Evolutionary conservation across 2,113 vertebrate species (phyloP), one percentile per base, ranked within the genome.

Genomic region (Channa argus): DNA sequence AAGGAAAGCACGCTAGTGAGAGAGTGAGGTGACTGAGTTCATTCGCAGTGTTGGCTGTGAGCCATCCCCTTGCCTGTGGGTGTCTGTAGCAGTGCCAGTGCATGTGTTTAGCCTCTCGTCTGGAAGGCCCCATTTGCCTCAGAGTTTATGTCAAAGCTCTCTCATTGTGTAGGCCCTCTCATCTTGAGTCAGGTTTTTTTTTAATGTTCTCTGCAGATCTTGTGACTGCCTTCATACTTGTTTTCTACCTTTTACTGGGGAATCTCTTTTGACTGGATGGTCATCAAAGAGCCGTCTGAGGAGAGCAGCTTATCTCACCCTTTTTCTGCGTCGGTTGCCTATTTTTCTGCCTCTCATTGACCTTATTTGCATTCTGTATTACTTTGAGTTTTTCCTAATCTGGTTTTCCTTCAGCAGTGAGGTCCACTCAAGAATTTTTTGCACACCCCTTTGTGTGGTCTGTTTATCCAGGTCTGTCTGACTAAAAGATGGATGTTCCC

Each of bases 31-130:
- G 91, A 95, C 79, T 60, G 92, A 87, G 94, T 95, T 94, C 93
- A 90, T 93, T 88, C 70, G 36, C 81, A 74, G 78, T 64, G 37
- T 83, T 94, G 94, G 94, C 92, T 79, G 74, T 3, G 64, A 74
- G 89, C 93, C 92, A 93, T 37, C 34, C 64, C 78, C 80, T 89
- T 82, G 93, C 93, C 93, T 92, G 92, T 93, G 93, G 92, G 91
- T 92, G 92, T 94, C 89, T 94, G 92, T 91, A 90, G 86, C 88
- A 44, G 71, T 89, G 92, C 92, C 91, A 94, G 91, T 82, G 90
- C 92, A 91, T 94, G 93, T 93, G 92, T 93, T 95, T 90, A 91
- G 91, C 91, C 91, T 92, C 87, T 89, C 69, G 91, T 93, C 93
- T 94, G 90, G 89, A 86, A 90, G 89, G 87, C 83, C 86, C 80